Percentiles rank a stretch among this genome's conserved stretches.
phyloP scores from a whole-genome alignment of 2,888 invertebrate genomes.

The Orthosia cruda region DNA sequence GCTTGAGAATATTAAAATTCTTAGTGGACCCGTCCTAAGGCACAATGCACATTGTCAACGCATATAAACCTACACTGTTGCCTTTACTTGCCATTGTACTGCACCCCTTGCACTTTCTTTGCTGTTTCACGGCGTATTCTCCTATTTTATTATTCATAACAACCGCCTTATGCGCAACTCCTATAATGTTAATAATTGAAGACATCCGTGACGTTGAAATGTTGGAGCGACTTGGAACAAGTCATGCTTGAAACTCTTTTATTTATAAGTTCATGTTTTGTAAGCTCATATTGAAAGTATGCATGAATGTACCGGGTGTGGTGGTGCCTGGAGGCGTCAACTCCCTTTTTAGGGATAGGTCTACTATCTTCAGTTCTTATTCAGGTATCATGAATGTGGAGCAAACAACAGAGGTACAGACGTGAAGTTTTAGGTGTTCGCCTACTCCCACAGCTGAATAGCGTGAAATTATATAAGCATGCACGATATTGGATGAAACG shows the following conservation, averaged over 20 bases:
- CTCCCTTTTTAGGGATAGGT: constrained; percentile 14
- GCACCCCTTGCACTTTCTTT: constrained; percentile 87
- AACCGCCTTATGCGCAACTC: constrained; percentile 85
- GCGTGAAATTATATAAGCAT: constrained; percentile 62
- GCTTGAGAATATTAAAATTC: constrained; percentile 80
- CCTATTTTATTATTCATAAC: constrained; percentile 90
- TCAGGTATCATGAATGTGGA: constrained; percentile 16
- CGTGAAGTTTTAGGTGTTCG: constrained; percentile 11
- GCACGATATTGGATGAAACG: constrained; percentile 62
- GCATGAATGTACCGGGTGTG: constrained; percentile 38
- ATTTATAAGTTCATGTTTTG: constrained; percentile 43
- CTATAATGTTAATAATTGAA: constrained; percentile 89
- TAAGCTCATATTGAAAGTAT: constrained; percentile 42
- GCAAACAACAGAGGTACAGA: constrained; percentile 14
- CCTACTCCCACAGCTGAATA: constrained; percentile 35
- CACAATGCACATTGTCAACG: constrained; percentile 90
- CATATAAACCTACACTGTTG: constrained; percentile 89
- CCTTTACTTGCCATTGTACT: constrained; percentile 89
- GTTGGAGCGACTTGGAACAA: constrained; percentile 74
- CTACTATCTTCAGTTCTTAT: not conserved
- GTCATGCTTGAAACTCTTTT: constrained; percentile 69
- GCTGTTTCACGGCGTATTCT: constrained; percentile 87
- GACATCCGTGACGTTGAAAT: constrained; percentile 81
- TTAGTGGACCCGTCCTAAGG: constrained; percentile 75
- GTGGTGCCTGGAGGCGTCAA: constrained; percentile 21